Conservation (phyloP, 2,888 invertebrate species). For the Agonum fuliginosum region DNA sequence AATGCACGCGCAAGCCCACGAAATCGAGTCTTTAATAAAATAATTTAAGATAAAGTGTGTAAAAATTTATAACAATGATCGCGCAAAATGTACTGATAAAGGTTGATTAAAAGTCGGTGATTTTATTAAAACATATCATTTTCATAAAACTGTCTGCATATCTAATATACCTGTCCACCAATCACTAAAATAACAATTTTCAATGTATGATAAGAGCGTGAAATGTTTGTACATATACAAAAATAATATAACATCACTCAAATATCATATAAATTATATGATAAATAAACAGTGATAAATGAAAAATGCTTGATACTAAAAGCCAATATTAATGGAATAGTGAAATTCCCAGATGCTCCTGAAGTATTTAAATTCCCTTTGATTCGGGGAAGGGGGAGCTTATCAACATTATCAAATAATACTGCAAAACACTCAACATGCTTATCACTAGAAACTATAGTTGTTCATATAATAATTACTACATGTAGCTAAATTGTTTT, state of each 20-base stretch:
- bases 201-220: conserved; percentile 27
- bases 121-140: conserved; percentile 35
- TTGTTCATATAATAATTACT: conserved; percentile 22
- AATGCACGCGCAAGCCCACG: too few species aligned
- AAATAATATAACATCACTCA: conserved; percentile 40
- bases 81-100: conserved; percentile 16
- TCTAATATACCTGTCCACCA: conserved; percentile 3
- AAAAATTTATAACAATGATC: not conserved
- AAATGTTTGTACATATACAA: conserved; percentile 38
- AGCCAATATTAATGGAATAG: conserved; percentile 51
- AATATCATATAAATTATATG: conserved; percentile 43
- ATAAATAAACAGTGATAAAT: conserved; percentile 39
- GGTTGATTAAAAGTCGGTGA: conserved; percentile 10
- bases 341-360: conserved; percentile 44
- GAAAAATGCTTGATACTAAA: conserved; percentile 33
- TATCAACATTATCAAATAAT: conserved; percentile 21
- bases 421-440: not conserved
- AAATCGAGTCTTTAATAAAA: too few species aligned
- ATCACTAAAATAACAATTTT: conserved; percentile 43
- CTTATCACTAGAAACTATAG: conserved; percentile 14
- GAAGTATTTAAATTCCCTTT: conserved; percentile 22
- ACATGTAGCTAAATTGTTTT: conserved; percentile 9
- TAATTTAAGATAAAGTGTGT: not conserved
- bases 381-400: not conserved
- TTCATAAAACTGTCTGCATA: conserved; percentile 27